These are phyloP conservation scores for Danionella cerebrum DNA, from an alignment of 2,113 vertebrate species.

Conservation along the genomic window DNA sequence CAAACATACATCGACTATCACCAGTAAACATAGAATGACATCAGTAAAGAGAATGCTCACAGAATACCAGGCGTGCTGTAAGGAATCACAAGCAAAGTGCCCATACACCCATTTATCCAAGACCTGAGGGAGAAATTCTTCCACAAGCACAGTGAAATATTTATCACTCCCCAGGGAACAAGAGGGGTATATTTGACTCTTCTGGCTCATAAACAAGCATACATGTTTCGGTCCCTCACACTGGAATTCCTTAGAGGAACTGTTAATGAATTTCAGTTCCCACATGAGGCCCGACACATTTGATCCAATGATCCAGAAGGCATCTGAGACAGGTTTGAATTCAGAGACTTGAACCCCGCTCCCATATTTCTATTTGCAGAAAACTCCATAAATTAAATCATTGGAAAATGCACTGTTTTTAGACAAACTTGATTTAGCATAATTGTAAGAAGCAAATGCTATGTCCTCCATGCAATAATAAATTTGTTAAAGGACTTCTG, in stretches of 20 bases:
- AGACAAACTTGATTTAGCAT: no score
- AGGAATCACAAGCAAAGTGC: not conserved
- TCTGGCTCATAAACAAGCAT: constrained; percentile 12
- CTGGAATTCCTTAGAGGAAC: constrained; percentile 8
- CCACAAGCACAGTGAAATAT: constrained; percentile 9
- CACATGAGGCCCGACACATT: constrained; percentile 18
- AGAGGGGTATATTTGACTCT: not conserved
- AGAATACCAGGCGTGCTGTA: not conserved
- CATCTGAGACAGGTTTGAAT: constrained; percentile 22
- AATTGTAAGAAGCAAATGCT: no score
- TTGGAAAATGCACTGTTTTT: no score
- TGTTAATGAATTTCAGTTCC: constrained; percentile 14
- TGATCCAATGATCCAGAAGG: constrained; percentile 5
- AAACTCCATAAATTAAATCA: no score
- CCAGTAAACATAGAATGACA: constrained; percentile 13
- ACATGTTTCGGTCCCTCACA: constrained; percentile 2
- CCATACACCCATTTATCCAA: not conserved
- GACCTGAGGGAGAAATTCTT: constrained; percentile 2
- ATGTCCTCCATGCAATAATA: no score
- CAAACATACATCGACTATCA: constrained; percentile 1
- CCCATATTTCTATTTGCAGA: no score
- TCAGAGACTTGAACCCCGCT: no score
- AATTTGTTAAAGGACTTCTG: no score
- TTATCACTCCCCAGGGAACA: constrained; percentile 8
- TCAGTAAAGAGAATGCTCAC: constrained; percentile 1